Base-by-base conservation (phyloP, 2,888 invertebrate genomes). In the Tryphoninae sp. region DNA sequence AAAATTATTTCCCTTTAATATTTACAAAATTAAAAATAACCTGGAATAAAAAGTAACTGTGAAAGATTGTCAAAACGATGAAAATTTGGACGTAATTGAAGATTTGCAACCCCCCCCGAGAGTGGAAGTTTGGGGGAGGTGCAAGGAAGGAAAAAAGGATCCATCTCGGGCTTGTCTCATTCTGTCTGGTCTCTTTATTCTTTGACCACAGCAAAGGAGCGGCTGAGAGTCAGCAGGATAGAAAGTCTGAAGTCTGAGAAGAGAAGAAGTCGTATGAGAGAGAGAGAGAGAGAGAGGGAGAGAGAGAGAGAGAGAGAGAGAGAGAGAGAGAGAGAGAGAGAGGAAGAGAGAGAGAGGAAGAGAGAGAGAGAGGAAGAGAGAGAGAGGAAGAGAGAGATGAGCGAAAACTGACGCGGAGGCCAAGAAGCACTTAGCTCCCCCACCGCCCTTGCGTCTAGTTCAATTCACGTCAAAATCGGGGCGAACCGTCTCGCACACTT, bases 401-500 rank as follows among this genome's bases (percentile, higher is more conserved):
- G 78, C 59, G 74, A 82, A 72, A 69, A 74, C 71, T 73, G 79
- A 79, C 42, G 81, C 78, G 78, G 83, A 80, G 83, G 84, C 76
- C 82, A 78, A 86, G 86, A 86, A 89, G 88, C 88, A 89, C 89
- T 89, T 87, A 88, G 88, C 86, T 19, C 22, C 51, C 2, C 33
- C 42, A 6, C 33, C 7, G 7, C 51, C 13, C 59, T 82, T 83
- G 85, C 86, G 87, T 81, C 81, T 82, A 82, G 84, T 86, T 87
- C 87, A 89, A 88, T 88, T 85, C 85, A 84, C 86, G 86, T 89
- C 88, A 89, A 89, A 89, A 86, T 84, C 83, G 82, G 76, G 84
- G 53, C 61, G 42, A 42, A 59, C n/a, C 80, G 33, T 80, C 69
- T 84, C 78, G 86, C 86, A 84, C 86, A 87, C 87, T 88, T 87